Conservation (phyloP, 2,888 invertebrate species). For the Rhagium mordax region DNA sequence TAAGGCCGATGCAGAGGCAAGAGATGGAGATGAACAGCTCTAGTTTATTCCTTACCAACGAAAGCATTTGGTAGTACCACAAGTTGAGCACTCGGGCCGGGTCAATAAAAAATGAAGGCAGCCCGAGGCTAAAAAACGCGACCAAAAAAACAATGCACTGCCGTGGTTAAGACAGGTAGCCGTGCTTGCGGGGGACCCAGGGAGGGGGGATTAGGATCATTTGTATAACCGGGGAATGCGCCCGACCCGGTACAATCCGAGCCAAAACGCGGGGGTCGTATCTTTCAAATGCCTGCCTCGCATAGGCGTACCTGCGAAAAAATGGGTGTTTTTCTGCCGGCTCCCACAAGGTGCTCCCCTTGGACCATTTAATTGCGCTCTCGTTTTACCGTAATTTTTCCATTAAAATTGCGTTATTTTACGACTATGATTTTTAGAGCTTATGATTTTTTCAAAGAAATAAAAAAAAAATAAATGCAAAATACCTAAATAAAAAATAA, state of each 20-base stretch:
- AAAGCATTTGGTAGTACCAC: conserved; percentile 58
- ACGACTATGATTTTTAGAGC: too few relatives aligned
- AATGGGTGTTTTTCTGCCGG: neutral
- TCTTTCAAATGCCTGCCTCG: conserved; percentile 51
- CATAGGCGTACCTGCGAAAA: conserved; percentile 39
- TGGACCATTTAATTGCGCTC: too few relatives aligned
- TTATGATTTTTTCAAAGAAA: too few relatives aligned
- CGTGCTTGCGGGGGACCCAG: conserved; percentile 57
- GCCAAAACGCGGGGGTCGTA: conserved; percentile 63
- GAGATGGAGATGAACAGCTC: conserved; percentile 45
- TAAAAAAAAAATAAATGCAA: too few relatives aligned
- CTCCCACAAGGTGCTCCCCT: neutral
- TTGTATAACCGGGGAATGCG: conserved; percentile 72
- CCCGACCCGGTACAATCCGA: conserved; percentile 69
- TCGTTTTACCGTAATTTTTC: too few relatives aligned
- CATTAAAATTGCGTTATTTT: too few relatives aligned
- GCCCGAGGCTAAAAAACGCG: conserved; percentile 64
- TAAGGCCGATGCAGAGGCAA: conserved; percentile 47
- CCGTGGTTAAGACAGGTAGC: conserved; percentile 70
- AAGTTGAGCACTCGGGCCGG: conserved; percentile 54
- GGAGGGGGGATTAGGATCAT: conserved; percentile 69
- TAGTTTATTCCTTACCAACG: conserved; percentile 38
- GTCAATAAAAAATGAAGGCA: conserved; percentile 66
- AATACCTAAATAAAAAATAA: too few relatives aligned
- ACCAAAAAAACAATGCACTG: conserved; percentile 68